These are phyloP conservation scores for Criorhina ranunculi DNA, from an alignment of 2,888 invertebrate species.

Conservation along the genomic window DNA sequence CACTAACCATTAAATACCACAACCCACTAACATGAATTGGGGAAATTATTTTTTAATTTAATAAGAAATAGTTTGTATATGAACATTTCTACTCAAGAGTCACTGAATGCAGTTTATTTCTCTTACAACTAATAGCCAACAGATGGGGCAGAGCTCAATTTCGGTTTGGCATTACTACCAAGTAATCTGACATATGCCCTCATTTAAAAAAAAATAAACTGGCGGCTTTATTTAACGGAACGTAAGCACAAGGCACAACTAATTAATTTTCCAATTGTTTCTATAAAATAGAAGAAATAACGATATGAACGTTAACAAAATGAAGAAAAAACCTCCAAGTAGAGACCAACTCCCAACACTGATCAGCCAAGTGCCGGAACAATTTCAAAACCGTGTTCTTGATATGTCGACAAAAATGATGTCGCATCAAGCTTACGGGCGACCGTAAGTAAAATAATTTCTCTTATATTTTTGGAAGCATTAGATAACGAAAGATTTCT, in stretches of 20 bases:
- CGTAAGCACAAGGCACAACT: no score
- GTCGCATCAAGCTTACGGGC: conserved; percentile 87
- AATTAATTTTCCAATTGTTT: background rate
- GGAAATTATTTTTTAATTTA: no score
- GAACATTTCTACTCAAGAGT: no score
- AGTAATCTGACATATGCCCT: no score
- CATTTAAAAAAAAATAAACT: background rate
- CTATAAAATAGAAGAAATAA: background rate
- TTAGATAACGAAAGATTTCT: background rate
- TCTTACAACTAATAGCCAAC: no score
- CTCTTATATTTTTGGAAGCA: background rate
- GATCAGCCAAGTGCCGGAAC: conserved; percentile 81
- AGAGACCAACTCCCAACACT: conserved; percentile 80
- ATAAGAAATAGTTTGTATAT: no score
- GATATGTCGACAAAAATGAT: conserved; percentile 85
- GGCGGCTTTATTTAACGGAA: conserved; percentile 46
- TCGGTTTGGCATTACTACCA: no score
- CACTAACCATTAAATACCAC: no score
- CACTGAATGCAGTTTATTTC: no score
- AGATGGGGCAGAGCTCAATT: no score
- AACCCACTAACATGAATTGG: no score
- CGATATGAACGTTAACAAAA: conserved; percentile 75
- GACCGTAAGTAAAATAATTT: conserved; percentile 85
- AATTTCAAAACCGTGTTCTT: conserved; percentile 81
- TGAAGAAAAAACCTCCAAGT: conserved; percentile 80